Base-by-base conservation (phyloP, 2,888 invertebrate genomes). In the Oscheius sp. region DNA sequence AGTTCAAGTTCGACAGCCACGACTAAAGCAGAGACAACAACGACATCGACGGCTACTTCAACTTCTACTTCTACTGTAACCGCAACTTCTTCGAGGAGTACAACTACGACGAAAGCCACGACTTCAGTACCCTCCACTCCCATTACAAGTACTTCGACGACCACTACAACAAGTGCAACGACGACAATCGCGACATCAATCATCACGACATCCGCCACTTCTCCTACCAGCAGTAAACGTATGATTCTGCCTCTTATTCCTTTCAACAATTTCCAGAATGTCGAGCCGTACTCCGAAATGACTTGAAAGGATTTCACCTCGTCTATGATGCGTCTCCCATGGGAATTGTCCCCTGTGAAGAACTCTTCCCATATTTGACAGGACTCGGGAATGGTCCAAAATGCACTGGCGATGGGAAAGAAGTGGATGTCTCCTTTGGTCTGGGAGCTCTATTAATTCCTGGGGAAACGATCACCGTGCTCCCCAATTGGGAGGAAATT, bases 391-490 rank as follows among this genome's bases (percentile, higher is more conserved):
- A 68, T 6, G 69, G 75, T n/a, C 59, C 75, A n/a, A 69, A 72
- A 3, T 78, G 78, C 43, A 41, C 72, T 18, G 78, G 76, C 5
- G 78, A 78, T 58, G 76, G 76, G 16, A 73, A 71, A 45, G 73
- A 75, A 18, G 64, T 78, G 21, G 76, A 74, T 2, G 71, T 76
- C 27, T 70, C 66, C 23, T 76, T 78, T 56, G 78, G 75, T 3
- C 23, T 55, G 2, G 56, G 55, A n/a, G n/a, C 66, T 16, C 5
- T 12, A n/a, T 1, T 66, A 3, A 25, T 18, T 9, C 66, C 53
- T 5, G 63, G 52, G 52, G 66, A 66, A n/a, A 7, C 35, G 18
- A 68, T 25, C 12, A 45, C 35, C 1, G 27, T 21, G 1, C 35
- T 23, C 27, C 35, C 35, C 9, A 9, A 35, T 9, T n/a, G 46